phyloP scores from a whole-genome alignment of 2,888 invertebrate genomes.

The Lacanobia wlatinum region DNA sequence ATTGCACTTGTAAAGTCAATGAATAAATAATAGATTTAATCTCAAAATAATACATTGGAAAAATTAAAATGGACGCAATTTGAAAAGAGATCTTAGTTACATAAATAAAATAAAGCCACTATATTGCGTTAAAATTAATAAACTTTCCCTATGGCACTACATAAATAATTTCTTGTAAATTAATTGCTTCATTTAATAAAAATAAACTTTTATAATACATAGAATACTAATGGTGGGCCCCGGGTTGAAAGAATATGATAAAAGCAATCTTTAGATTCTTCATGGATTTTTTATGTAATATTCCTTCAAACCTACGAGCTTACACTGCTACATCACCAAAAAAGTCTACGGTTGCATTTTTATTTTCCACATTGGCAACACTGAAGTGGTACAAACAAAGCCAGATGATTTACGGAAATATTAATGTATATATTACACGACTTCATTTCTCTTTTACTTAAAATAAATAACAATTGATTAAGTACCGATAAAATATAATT shows the following conservation, averaged over 20 bases:
- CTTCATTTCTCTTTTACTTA: slow-evolving; percentile 47
- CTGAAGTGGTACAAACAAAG: slow-evolving; percentile 21
- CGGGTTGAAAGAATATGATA: slow-evolving; percentile 34
- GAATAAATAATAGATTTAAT: slow-evolving; percentile 62
- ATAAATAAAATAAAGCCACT: slow-evolving; percentile 64
- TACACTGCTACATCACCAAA: slow-evolving; percentile 19
- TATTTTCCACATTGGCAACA: slow-evolving; percentile 41
- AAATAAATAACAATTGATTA: slow-evolving; percentile 53
- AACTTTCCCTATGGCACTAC: slow-evolving; percentile 84
- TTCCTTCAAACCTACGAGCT: slow-evolving; percentile 30
- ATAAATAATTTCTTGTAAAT: slow-evolving; percentile 72
- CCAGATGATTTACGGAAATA: slow-evolving; percentile 33
- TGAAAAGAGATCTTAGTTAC: slow-evolving; percentile 73
- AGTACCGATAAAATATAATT: slow-evolving; percentile 47
- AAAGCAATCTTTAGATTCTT: not conserved
- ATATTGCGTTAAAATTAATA: slow-evolving; percentile 69
- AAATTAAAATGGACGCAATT: slow-evolving; percentile 75
- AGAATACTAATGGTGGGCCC: slow-evolving; percentile 16
- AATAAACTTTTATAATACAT: slow-evolving; percentile 54
- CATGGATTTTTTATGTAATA: not conserved
- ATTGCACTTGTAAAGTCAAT: slow-evolving; percentile 65
- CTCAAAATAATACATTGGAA: slow-evolving; percentile 58
- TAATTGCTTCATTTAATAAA: slow-evolving; percentile 67
- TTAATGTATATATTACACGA: slow-evolving; percentile 39
- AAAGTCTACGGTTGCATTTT: slow-evolving; percentile 34